phyloP scores from a whole-genome alignment of 2,113 vertebrate species.

The Terrapene triunguis region DNA sequence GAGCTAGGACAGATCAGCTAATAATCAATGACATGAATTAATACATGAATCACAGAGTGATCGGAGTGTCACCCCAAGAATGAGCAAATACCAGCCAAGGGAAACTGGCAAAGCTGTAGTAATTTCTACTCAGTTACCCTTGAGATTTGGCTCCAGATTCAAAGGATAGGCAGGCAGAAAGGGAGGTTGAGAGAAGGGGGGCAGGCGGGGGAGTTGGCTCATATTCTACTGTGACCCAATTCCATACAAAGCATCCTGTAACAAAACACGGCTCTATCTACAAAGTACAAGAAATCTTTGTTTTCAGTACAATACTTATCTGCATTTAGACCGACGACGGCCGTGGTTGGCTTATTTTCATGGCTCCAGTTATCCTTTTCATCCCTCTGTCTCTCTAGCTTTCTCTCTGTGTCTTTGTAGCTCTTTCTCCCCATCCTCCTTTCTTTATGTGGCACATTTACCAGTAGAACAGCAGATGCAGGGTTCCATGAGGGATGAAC shows the following conservation, averaged over 20 bases:
- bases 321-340: slow-evolving; percentile 73
- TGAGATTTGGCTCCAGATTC: slow-evolving; percentile 80
- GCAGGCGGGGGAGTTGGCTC: slow-evolving; percentile 54
- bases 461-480: neutral
- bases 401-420: neutral
- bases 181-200: slow-evolving; percentile 55
- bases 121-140: slow-evolving; percentile 58
- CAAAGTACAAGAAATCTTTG: slow-evolving; percentile 80
- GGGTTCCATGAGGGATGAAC: neutral
- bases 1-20: slow-evolving; percentile 24
- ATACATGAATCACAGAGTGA: slow-evolving; percentile 36
- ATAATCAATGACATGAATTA: slow-evolving; percentile 66
- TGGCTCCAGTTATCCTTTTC: slow-evolving; percentile 74
- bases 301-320: slow-evolving; percentile 80
- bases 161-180: slow-evolving; percentile 72
- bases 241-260: slow-evolving; percentile 80
- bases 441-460: neutral
- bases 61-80: neutral
- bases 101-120: slow-evolving; percentile 30
- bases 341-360: slow-evolving; percentile 71
- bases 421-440: slow-evolving; percentile 38
- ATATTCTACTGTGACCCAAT: slow-evolving; percentile 77
- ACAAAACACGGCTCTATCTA: slow-evolving; percentile 79
- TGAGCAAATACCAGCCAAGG: slow-evolving; percentile 62
- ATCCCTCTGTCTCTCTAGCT: slow-evolving; percentile 50